These are phyloP conservation scores for Acropora tenuis DNA, from an alignment of 64 coral and sea anemone species.

Conservation along the genomic window DNA sequence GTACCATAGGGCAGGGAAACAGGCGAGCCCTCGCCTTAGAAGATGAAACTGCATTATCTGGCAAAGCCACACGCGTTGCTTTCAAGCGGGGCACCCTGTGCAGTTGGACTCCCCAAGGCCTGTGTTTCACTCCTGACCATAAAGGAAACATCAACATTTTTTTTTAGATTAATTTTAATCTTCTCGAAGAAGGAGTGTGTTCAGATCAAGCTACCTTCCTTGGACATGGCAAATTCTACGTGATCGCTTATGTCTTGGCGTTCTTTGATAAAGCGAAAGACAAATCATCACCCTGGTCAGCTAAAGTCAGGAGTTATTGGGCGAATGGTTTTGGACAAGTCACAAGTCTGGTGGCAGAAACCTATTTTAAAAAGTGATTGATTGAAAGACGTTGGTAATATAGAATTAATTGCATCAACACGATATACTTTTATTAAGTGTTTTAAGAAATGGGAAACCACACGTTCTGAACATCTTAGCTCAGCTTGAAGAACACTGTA, in stretches of 20 bases:
- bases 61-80: background rate
- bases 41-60: background rate
- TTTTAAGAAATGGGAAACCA: too few species aligned
- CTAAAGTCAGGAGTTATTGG: background rate
- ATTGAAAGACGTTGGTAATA: too few species aligned
- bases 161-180: background rate
- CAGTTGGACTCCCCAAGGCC: conserved; percentile 8
- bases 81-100: background rate
- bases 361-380: background rate
- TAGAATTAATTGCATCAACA: too few species aligned
- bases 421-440: too few species aligned
- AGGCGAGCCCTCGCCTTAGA: background rate
- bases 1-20: conserved; percentile 1
- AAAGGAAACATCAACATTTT: background rate
- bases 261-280: background rate
- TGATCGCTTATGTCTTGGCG: background rate
- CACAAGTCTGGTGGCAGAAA: background rate
- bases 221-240: background rate
- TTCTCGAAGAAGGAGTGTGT: background rate
- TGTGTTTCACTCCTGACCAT: conserved; percentile 3
- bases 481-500: too few species aligned
- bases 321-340: background rate
- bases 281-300: background rate
- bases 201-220: background rate
- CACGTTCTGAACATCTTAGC: too few species aligned